Base-by-base conservation (phyloP, 2,797 vertebrate genomes). In the Arctocebus calabarensis region DNA sequence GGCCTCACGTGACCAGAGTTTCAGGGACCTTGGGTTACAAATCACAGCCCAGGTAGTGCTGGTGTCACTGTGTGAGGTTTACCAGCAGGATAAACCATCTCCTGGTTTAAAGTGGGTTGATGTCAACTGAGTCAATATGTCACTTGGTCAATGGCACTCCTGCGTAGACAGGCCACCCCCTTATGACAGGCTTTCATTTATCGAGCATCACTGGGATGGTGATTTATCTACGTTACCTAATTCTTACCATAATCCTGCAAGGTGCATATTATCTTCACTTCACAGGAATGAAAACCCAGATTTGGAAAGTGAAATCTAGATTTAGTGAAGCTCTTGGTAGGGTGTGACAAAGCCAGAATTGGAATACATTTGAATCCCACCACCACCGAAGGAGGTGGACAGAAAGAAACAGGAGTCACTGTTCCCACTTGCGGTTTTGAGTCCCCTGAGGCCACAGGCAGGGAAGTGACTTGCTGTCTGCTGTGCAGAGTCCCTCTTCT, bases 401-500 rank as follows among this genome's bases (percentile, higher is more conserved):
- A 57, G 40, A 3, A 4, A 68, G 74, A 78, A 82, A 29, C 0
- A 52, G 48, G 20, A 78, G 55, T 55, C 6, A 3, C 3, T 4
- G 8, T 62, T 82, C 32, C 13, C 48, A 9, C 61, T 90, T 66
- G 40, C 34, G 37, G 9, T 71, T 88, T 48, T 48, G 48, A 59
- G 61, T 61, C 66, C 61, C 52, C 37, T 12, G 9, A 86, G 4
- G 23, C 43, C 57, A 12, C 12, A 43, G 23, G 45, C 70, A 87
- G 48, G 3, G 61, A 70, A 7, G 0, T 68, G 32, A 45, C 34
- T 66, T 68, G 29, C 43, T 61, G 0, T 17, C 13, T 32, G 45
- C 27, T 8, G 3, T 3, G 12, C 13, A 1, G 6, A 3, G 22
- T 37, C 20, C 11, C 1, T 27, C 4, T 40, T 52, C 25, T 43